Evolutionary conservation across 2,113 vertebrate species (phyloP), one percentile per base, ranked within the genome.

Genomic region (Amphiprion percula): DNA sequence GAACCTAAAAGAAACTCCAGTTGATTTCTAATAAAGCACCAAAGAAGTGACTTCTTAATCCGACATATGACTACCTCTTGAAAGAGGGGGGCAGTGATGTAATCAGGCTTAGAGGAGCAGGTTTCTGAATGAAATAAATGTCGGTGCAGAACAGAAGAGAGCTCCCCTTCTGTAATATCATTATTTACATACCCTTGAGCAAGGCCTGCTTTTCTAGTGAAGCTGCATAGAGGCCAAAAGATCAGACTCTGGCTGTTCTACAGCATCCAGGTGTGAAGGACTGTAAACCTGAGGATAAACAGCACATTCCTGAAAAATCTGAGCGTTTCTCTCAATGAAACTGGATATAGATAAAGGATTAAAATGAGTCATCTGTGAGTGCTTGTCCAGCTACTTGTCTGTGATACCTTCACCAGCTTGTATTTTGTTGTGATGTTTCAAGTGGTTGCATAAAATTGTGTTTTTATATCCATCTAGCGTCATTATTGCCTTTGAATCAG

Each of bases 141-240:
- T 58, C 23, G 1, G 11, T 50, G n/a, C 12, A 23, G 50, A n/a
- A 23, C 10, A 5, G 33, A 4, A 12, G 23, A 28, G 10, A 58
- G 53, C 26, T n/a, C 4, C 33, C 23, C 28, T 62, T 23, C 17
- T 14, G 33, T 52, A 53, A 16, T n/a, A 33, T 7, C 61, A 15
- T 41, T 21, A 10, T 41, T n/a, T 28, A n/a, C 23, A 10, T 37
- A n/a, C 30, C 17, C 55, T 61, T 64, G 61, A 66, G 61, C 37
- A 41, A 59, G 33, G 53, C 53, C 46, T n/a, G 68, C 59, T 58
- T 56, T 14, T 63, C 56, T 44, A 47, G 26, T 30, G 21, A 28
- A 59, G 75, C 30, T 37, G 39, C 37, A 49, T 60, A 15, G 3
- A 1, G 52, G 64, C 30, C 19, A 54, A 44, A 53, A 66, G 30